These are phyloP conservation scores for Panagrolaimus sp. DNA, from an alignment of 1,140 invertebrate species.

Conservation along the genomic window DNA sequence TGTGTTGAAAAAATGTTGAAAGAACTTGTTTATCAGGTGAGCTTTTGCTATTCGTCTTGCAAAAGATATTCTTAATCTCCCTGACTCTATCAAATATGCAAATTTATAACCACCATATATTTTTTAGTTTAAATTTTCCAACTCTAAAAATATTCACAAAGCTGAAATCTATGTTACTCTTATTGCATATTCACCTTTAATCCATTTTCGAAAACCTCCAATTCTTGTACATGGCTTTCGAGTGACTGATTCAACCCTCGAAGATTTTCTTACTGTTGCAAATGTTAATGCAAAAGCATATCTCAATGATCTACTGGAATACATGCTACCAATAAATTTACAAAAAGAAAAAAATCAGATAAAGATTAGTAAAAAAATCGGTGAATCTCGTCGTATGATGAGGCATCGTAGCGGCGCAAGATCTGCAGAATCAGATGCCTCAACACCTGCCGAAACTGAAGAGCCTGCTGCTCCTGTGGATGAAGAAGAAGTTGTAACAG, in stretches of 20 bases:
- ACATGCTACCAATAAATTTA: neutral
- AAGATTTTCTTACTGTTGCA: neutral
- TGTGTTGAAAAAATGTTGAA: neutral
- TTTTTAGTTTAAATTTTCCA: neutral
- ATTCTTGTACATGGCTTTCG: neutral
- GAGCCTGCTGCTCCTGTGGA: neutral
- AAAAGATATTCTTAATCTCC: neutral
- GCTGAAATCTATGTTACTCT: neutral
- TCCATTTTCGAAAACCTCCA: slow-evolving; percentile 5
- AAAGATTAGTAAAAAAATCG: too few species aligned
- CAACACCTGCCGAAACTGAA: neutral
- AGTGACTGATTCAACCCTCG: neutral
- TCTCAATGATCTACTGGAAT: neutral
- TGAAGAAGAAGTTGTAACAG: too few species aligned
- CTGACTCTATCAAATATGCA: neutral
- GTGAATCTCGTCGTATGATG: neutral
- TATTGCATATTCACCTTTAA: neutral
- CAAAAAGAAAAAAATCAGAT: too few species aligned
- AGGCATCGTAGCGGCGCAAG: neutral
- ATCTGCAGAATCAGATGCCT: neutral
- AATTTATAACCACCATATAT: neutral
- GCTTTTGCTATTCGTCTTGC: too few species aligned
- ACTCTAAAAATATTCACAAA: neutral
- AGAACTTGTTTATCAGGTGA: neutral
- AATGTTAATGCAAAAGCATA: neutral